phyloP scores from a whole-genome alignment of 2,797 vertebrate genomes.

The Cyprinodon diabolis region DNA sequence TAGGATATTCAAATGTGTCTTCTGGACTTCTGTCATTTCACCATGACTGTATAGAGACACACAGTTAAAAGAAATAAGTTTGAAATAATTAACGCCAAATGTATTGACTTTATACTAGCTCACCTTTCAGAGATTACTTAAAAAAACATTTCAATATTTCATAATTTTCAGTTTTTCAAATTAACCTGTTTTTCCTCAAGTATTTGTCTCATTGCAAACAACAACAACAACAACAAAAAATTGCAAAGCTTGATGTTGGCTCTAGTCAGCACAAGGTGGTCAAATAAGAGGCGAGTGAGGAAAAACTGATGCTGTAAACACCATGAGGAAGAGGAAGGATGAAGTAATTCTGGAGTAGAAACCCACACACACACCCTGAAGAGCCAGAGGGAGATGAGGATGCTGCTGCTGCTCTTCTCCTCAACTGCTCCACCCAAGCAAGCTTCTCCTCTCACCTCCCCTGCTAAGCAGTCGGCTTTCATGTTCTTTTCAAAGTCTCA shows the following conservation, averaged over 20 bases:
- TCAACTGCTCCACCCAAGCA: conserved; percentile 61
- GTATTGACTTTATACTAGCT: too few species aligned
- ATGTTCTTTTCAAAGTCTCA: conserved; percentile 79
- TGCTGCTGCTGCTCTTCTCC: conserved; percentile 49
- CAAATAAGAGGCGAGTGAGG: background rate
- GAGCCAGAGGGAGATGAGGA: conserved; percentile 49
- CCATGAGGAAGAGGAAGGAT: conserved; percentile 47
- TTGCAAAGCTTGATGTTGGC: background rate
- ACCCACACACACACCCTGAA: conserved; percentile 49
- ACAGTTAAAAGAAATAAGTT: too few species aligned
- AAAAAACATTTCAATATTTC: too few species aligned
- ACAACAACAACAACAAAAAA: background rate
- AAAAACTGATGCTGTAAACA: conserved; percentile 29
- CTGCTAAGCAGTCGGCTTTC: conserved; percentile 74
- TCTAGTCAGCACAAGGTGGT: conserved; percentile 22
- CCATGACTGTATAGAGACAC: too few species aligned
- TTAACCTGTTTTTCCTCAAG: background rate
- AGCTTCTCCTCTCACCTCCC: conserved; percentile 57
- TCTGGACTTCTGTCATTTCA: too few species aligned
- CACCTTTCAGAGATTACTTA: too few species aligned
- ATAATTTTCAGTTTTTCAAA: too few species aligned
- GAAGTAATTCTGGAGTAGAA: conserved; percentile 65
- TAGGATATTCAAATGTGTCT: too few species aligned
- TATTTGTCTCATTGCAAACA: background rate
- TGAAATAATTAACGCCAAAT: too few species aligned